Evolutionary conservation across 2,797 vertebrate genomes (phyloP).

Genomic region (Balearica regulorum): DNA sequence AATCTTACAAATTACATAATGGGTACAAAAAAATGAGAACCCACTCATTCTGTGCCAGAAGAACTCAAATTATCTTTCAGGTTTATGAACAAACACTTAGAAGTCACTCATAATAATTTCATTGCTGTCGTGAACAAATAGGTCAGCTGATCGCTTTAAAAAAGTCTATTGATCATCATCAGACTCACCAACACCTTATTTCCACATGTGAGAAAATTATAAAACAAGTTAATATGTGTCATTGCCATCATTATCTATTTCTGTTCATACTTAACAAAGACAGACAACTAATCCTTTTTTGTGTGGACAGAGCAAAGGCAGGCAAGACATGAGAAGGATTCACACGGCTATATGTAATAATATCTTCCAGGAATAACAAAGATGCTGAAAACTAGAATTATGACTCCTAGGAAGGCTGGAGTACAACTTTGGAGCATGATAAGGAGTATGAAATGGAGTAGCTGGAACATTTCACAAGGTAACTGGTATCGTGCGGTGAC

Average conservation of each 20-base stretch:
- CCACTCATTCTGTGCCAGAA: not conserved
- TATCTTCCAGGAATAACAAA: not conserved
- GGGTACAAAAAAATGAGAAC: not conserved
- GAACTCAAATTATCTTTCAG: not conserved
- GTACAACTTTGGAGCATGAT: not conserved
- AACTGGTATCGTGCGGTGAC: not conserved
- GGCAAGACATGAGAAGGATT: not conserved
- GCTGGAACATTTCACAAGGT: conserved; percentile 33
- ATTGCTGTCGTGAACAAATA: not conserved
- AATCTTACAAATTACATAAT: not conserved
- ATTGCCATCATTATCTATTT: not conserved
- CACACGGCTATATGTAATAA: not conserved
- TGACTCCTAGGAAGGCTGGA: not conserved
- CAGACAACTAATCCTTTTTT: not conserved
- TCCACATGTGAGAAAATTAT: not conserved
- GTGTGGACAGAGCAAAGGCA: not conserved
- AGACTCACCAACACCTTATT: not conserved
- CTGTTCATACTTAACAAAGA: not conserved
- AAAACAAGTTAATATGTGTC: not conserved
- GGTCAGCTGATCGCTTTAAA: not conserved
- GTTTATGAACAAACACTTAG: not conserved
- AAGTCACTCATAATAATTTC: not conserved
- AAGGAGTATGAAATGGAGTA: not conserved
- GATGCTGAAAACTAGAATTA: not conserved
- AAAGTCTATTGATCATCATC: not conserved